A percentile compares a stretch with the other conserved stretches of the same genome.
phyloP scores from a whole-genome alignment of 64 coral and sea anemone species.

The Montipora foliosa region DNA sequence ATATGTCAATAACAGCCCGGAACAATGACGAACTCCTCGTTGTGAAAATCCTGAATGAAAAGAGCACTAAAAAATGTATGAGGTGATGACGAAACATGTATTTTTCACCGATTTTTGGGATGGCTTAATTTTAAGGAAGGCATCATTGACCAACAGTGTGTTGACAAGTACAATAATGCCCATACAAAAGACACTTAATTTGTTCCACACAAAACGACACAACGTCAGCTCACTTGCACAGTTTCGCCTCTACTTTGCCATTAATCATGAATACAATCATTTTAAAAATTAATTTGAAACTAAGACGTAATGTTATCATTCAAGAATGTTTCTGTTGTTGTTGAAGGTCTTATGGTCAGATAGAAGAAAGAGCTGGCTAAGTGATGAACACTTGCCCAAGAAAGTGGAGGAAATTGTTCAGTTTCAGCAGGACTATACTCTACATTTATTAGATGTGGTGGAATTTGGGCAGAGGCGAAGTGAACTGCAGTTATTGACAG shows the following conservation, averaged over 20 bases:
- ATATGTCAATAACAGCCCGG: neutral
- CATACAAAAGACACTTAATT: neutral
- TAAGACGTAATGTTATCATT: neutral
- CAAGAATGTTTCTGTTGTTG: neutral
- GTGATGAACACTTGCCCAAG: slow-evolving; percentile 6
- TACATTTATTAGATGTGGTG: neutral
- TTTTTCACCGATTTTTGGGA: neutral
- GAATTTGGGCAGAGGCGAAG: slow-evolving; percentile 48
- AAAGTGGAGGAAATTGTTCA: slow-evolving; percentile 1
- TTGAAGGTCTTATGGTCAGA: slow-evolving; percentile 24
- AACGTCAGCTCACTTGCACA: neutral
- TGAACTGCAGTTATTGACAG: neutral
- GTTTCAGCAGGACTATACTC: neutral
- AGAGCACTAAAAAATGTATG: slow-evolving; percentile 8
- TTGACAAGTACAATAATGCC: slow-evolving; percentile 4
- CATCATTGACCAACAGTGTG: neutral
- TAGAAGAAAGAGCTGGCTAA: slow-evolving; percentile 45
- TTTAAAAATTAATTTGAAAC: slow-evolving; percentile 9
- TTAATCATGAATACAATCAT: neutral
- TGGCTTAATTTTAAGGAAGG: neutral
- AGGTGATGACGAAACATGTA: slow-evolving; percentile 8
- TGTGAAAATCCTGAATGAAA: slow-evolving; percentile 23
- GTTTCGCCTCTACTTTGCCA: neutral
- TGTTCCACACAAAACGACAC: neutral
- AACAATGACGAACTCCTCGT: neutral